These are phyloP conservation scores for Heliconius hewitsoni DNA, from an alignment of 1,140 invertebrate genomes.

Conservation along the genomic window DNA sequence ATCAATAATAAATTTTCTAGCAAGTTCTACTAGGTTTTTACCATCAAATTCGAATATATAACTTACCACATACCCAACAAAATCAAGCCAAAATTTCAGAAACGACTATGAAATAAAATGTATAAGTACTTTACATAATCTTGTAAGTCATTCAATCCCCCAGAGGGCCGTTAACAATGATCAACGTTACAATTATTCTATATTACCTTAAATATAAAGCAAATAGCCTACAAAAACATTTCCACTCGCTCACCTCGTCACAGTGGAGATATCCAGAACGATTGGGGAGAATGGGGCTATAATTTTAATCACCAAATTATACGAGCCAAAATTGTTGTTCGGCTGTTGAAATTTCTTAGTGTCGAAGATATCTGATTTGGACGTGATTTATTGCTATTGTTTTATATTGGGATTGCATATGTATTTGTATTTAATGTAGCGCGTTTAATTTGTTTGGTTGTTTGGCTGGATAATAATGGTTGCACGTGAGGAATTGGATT, in stretches of 20 bases:
- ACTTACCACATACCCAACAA: not conserved
- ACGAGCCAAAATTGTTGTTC: conserved; percentile 47
- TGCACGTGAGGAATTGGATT: too few species aligned
- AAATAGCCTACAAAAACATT: conserved; percentile 27
- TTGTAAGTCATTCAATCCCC: not conserved
- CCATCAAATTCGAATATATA: not conserved
- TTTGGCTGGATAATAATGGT: not conserved
- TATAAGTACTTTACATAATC: not conserved
- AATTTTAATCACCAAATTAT: conserved; percentile 54
- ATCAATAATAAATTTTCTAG: too few species aligned
- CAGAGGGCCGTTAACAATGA: not conserved
- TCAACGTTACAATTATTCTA: not conserved
- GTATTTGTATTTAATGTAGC: not conserved
- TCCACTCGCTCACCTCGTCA: conserved; percentile 29
- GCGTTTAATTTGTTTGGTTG: not conserved
- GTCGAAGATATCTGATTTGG: conserved; percentile 44
- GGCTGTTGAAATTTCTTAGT: conserved; percentile 32
- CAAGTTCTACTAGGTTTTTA: not conserved
- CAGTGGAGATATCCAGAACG: conserved; percentile 33
- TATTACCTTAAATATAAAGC: conserved; percentile 21
- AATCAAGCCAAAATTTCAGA: not conserved
- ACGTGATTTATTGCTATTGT: conserved; percentile 43
- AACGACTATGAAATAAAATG: not conserved
- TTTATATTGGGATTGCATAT: conserved; percentile 20
- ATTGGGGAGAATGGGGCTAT: conserved; percentile 44